Evolutionary conservation across 2,888 invertebrate species (phyloP), one percentile per base, ranked within the genome.

Genomic region (Scaptomyza tumidula): DNA sequence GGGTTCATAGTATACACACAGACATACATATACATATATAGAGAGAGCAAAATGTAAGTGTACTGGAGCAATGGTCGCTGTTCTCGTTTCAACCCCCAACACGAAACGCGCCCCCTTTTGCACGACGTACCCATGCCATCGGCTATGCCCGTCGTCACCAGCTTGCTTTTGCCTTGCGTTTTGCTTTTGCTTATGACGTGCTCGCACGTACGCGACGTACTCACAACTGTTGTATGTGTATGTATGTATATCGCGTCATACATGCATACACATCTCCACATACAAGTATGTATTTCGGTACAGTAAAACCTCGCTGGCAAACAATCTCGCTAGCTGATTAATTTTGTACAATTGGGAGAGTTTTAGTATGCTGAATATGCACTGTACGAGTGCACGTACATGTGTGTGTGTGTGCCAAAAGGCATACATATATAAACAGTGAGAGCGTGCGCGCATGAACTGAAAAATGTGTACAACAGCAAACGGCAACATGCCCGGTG

Each of bases 161-260:
- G 39, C 73, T 65, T 72, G 72, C 72, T 80, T 80, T 80, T 80
- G 83, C 83, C 66, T 80, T 24, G 50, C 50, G 37, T 52, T 52
- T 62, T 76, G 80, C 72, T 76, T 77, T 80, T 80, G 80, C 84
- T 74, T 80, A 86, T 86, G 81, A 86, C 87, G 85, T 82, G 82
- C 87, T 71, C 55, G 84, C 85, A 86, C 82, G 87, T 84, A 80
- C 86, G 57, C 65, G 58, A 56, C 50, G 35, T 35, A 50, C 57
- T 67, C 76, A 57, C 71, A 70, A 77, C 68, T 75, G 75, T 82
- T 78, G 74, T 73, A 35, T 78, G 54, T 65, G 59, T 54, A 31
- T 73, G 49, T 66, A 37, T 59, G 41, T 59, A 45, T 45, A 68
- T 53, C 63, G 55, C 73, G 76, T 67, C 76, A 78, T 66, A 66